phyloP scores from a whole-genome alignment of 2,888 invertebrate species.

The Strigamia transsilvanica region DNA sequence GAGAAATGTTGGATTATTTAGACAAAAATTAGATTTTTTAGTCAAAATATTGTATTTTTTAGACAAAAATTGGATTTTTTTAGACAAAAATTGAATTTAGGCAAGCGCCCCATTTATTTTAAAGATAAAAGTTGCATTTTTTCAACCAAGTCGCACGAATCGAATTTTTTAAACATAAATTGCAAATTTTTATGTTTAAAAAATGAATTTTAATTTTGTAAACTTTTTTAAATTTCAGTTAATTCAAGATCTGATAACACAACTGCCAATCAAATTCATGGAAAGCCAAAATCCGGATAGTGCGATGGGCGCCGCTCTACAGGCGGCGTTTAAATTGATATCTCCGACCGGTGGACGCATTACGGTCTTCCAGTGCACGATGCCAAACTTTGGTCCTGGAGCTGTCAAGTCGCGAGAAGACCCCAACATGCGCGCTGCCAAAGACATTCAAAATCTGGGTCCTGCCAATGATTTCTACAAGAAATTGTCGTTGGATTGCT shows the following conservation, averaged over 20 bases:
- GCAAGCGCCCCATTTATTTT: no score
- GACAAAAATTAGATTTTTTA: no score
- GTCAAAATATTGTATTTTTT: no score
- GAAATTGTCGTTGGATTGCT: constrained; percentile 93
- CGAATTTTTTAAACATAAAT: constrained; percentile 54
- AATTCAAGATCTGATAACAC: constrained; percentile 76
- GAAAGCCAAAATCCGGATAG: constrained; percentile 73
- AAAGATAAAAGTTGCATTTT: no score
- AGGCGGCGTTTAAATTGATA: constrained; percentile 91
- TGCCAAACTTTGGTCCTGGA: constrained; percentile 80
- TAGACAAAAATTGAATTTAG: no score
- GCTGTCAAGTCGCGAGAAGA: constrained; percentile 86
- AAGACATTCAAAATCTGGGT: constrained; percentile 84
- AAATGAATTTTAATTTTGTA: no score
- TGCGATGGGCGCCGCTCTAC: constrained; percentile 91
- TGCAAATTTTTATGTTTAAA: constrained; percentile 60
- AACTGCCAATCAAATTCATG: constrained; percentile 78
- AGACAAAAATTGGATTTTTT: no score
- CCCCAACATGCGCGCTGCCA: constrained; percentile 80
- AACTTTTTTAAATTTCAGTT: constrained; percentile 62
- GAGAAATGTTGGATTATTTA: no score
- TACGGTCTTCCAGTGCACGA: constrained; percentile 90
- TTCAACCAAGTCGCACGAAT: no score
- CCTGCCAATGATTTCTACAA: constrained; percentile 99
- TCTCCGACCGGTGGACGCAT: constrained; percentile 91